Evolutionary conservation across 2,113 vertebrate species (phyloP), one percentile per base, ranked within the genome.

Genomic region (Actenoides hombroni): DNA sequence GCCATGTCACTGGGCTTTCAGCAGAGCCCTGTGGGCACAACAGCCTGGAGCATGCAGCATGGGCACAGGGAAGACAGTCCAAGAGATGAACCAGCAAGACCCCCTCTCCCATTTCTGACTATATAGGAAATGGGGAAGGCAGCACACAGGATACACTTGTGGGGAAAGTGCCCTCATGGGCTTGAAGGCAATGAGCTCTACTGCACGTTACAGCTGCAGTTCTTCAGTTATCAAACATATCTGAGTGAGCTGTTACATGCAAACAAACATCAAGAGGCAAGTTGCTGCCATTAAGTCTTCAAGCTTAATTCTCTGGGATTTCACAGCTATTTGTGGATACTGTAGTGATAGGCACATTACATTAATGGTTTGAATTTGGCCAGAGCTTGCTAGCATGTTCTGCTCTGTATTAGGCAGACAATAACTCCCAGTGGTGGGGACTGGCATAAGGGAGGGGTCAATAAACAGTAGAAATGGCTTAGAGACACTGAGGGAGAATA

Each of bases 341-440:
- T 76, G 42, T 68, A 51, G 76, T 33, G 25, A 83, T n/a, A 91
- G 83, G 51, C 69, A 78, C 24, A 51, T 92, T 92, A 64, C 56
- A 86, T 12, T 86, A 86, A 70, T 78, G 79, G 76, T 81, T 92
- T 86, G 37, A 64, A 89, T 93, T 93, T 94, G 90, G 61, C 83
- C 0, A 0, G n/a, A 83, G 35, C 25, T 88, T 64, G n/a, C 57
- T 78, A 64, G 37, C 31, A 5, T 79, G 51, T 57, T 95, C 92
- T 95, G 95, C 59, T 89, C 39, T 79, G 69, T 44, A 84, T 96
- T 94, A 95, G 65, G 25, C 12, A 1, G 48, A 94, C 93, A 95
- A 86, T 88, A 90, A 80, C 48, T 94, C 77, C 53, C 44, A 40
- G 73, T 86, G 63, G 37, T 80, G 46, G 14, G 56, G 39, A 88